Conservation (phyloP, 2,888 invertebrate genomes). For the Platypus cylindrus region DNA sequence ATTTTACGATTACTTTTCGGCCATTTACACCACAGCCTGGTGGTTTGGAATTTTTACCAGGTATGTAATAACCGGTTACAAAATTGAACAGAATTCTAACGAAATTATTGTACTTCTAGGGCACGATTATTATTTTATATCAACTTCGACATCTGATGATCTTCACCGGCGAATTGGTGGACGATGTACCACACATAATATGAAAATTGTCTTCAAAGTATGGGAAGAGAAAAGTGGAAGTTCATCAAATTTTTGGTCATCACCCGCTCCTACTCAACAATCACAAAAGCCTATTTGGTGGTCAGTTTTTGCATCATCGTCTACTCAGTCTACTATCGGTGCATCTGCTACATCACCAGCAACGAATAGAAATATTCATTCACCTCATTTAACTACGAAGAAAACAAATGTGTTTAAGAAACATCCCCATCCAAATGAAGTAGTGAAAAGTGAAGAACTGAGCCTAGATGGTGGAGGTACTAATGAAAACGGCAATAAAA, state of each 20-base stretch:
- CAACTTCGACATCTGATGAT: conserved; percentile 85
- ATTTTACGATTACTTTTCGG: conserved; percentile 91
- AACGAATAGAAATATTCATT: too few species aligned
- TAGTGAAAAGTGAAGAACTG: conserved; percentile 85
- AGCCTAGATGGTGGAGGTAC: conserved; percentile 67
- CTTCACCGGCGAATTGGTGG: conserved; percentile 85
- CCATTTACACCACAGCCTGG: conserved; percentile 93
- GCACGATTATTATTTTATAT: conserved; percentile 87
- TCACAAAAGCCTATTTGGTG: conserved; percentile 31
- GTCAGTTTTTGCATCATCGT: conserved; percentile 15
- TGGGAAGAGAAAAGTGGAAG: too few species aligned
- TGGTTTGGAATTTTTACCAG: conserved; percentile 85
- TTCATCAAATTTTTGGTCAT: conserved; percentile 15
- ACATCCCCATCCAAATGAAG: conserved; percentile 82
- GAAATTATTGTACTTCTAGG: too few species aligned
- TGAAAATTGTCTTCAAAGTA: conserved; percentile 80
- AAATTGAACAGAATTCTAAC: too few species aligned
- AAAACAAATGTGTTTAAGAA: conserved; percentile 55
- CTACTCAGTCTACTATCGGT: too few species aligned
- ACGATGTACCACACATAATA: conserved; percentile 82
- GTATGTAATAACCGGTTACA: conserved; percentile 32
- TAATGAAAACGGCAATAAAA: too few species aligned
- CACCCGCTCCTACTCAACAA: conserved; percentile 44
- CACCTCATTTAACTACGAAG: conserved; percentile 43
- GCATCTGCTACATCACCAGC: too few species aligned